Evolutionary conservation across 2,888 invertebrate genomes (phyloP).

Genomic region (Leptinotarsa juncta): DNA sequence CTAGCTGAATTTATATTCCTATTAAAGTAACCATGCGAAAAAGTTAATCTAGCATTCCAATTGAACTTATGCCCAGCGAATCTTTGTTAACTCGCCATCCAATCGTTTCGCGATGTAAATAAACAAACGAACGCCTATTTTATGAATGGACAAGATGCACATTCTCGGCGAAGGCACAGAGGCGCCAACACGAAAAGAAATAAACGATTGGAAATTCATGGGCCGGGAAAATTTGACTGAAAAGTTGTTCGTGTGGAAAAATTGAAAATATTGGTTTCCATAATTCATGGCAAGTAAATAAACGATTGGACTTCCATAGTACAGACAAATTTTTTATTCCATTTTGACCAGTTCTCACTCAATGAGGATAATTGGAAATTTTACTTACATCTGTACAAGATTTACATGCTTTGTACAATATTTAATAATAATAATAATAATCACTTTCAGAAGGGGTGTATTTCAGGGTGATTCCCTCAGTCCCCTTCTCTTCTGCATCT

Average conservation of each 20-base stretch:
- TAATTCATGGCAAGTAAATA: too few relatives aligned
- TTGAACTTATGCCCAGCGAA: conserved; percentile 17
- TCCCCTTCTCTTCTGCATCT: too few relatives aligned
- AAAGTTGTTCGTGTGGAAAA: neutral
- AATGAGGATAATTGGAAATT: too few relatives aligned
- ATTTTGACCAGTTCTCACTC: too few relatives aligned
- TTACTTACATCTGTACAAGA: too few relatives aligned
- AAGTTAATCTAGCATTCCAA: conserved; percentile 20
- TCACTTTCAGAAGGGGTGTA: too few relatives aligned
- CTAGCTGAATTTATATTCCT: conserved; percentile 21
- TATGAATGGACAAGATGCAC: conserved; percentile 41
- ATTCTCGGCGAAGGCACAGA: conserved; percentile 34
- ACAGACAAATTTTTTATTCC: too few relatives aligned
- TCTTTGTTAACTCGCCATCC: conserved; percentile 25
- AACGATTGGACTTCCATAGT: too few relatives aligned
- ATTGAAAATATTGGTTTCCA: neutral
- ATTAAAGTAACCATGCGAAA: conserved; percentile 13
- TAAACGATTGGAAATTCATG: conserved; percentile 4
- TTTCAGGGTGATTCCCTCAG: too few relatives aligned
- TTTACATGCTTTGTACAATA: too few relatives aligned
- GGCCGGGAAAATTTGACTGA: neutral
- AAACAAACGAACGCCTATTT: conserved; percentile 42
- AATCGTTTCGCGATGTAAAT: conserved; percentile 33
- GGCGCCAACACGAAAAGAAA: conserved; percentile 17
- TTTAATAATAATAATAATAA: too few relatives aligned